These are phyloP conservation scores for Himalopsyche anomala DNA, from an alignment of 2,888 invertebrate species.

Conservation along the genomic window DNA sequence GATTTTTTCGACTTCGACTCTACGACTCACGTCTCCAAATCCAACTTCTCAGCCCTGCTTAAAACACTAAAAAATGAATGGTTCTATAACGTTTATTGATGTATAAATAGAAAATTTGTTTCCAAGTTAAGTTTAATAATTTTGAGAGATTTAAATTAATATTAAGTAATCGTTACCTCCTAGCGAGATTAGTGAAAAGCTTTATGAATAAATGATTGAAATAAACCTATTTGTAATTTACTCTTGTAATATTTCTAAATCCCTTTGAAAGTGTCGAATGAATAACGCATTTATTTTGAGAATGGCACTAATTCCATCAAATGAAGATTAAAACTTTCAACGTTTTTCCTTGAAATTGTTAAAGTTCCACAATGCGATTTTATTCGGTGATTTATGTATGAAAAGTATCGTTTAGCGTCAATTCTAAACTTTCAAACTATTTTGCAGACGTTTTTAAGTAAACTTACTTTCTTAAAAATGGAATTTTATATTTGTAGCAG, in stretches of 20 bases:
- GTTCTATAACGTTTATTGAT: too few species aligned
- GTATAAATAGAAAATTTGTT: too few species aligned
- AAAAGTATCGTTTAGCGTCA: neutral
- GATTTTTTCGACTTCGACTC: too few species aligned
- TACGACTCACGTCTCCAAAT: too few species aligned
- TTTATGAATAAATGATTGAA: neutral
- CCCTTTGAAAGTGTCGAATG: constrained; percentile 33
- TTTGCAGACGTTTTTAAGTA: neutral
- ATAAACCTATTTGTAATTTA: constrained; percentile 1
- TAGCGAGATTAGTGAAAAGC: neutral
- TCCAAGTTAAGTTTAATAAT: too few species aligned
- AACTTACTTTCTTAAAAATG: neutral
- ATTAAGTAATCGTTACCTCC: neutral
- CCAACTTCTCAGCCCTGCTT: too few species aligned
- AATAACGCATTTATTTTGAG: constrained; percentile 14
- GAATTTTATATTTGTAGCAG: neutral
- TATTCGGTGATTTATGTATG: constrained; percentile 6
- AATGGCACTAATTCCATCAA: constrained; percentile 15
- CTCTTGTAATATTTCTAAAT: neutral
- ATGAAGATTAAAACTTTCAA: constrained; percentile 9
- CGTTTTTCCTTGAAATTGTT: constrained; percentile 33
- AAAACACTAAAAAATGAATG: too few species aligned
- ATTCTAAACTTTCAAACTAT: neutral
- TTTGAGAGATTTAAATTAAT: too few species aligned
- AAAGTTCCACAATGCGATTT: constrained; percentile 7